Percentiles rank a stretch among this genome's conserved stretches.
Conservation (phyloP, 2,888 invertebrate genomes). For the Apodemia zela region DNA sequence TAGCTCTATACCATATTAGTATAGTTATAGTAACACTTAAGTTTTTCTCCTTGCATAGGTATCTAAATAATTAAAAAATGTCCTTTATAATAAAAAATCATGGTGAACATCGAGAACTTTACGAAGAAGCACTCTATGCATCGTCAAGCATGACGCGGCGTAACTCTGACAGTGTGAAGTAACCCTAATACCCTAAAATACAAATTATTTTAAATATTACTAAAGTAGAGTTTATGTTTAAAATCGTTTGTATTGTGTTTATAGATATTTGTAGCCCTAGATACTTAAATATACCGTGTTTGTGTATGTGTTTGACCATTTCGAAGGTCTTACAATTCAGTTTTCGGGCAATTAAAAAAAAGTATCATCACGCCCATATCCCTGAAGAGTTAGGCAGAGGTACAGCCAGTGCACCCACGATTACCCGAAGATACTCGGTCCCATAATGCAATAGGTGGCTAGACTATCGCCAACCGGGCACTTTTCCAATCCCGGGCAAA, state of each 20-base stretch:
- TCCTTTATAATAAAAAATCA: constrained; percentile 16
- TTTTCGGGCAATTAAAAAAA: no score
- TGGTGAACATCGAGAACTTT: constrained; percentile 2
- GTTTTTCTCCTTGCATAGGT: no score
- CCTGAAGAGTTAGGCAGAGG: no score
- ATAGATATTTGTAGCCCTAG: neutral
- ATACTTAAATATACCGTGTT: neutral
- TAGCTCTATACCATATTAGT: no score
- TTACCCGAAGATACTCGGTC: no score
- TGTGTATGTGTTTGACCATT: constrained; percentile 7
- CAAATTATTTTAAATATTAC: constrained; percentile 24
- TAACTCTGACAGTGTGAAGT: constrained; percentile 37
- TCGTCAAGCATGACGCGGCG: constrained; percentile 43
- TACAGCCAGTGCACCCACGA: no score
- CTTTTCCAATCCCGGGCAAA: no score
- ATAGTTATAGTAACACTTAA: no score
- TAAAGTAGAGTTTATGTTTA: neutral
- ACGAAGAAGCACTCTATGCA: constrained; percentile 46
- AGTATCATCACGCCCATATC: no score
- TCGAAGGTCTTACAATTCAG: neutral
- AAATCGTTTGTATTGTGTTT: neutral
- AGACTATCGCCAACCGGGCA: no score
- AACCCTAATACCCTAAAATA: constrained; percentile 26
- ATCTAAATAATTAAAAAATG: neutral
- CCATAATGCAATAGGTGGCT: no score